Evolutionary conservation across 2,888 invertebrate genomes (phyloP), one percentile per base, ranked within the genome.

Genomic region (Abscondita cerata): DNA sequence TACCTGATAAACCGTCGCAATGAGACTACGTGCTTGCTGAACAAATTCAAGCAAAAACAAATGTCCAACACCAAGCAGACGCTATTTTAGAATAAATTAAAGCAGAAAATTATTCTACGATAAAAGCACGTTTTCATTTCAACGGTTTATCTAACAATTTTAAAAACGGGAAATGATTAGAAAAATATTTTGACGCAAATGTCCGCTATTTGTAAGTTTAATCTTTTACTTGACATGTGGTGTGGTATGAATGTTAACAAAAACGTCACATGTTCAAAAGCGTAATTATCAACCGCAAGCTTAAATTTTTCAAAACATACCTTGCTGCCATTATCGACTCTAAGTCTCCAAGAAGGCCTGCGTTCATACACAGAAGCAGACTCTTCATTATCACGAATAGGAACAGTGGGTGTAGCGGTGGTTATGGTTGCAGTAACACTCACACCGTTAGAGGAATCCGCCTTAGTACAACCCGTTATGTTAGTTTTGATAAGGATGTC

Each of bases 281-380:
- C 47, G 11, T 12, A 47, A 47, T 19, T 20, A 52, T 12, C 15
- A 8, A 38, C 16, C 15, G 20, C 15, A 52, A 40, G 20, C 13
- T 15, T 18, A 34, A 11, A 51, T n/a, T 31, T 3, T 13, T 6
- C n/a, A 34, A 31, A 52, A 69, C 70, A 75, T 86, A 94, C 94
- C 93, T 95, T 95, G 84, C 91, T 92, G 81, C 92, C 91, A 60
- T 77, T 78, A 85, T 95, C 94, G 82, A 94, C 90, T 80, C 91
- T 89, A 76, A 95, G 86, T 81, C 95, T 89, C 95, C 95, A 95
- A 73, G 95, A 95, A 40, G 95, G 95, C 77, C 95, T 89, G 72
- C 94, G 87, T 82, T 95, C 95, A 71, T 85, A 85, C 70, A 81
- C 75, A 69, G 82, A 76, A 31, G 67, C 68, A 38, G 75, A 71